Percentiles rank a stretch among this genome's conserved stretches.
These are phyloP conservation scores for Pharmacophagus antenor DNA, from an alignment of 2,888 invertebrate species.

Conservation along the genomic window DNA sequence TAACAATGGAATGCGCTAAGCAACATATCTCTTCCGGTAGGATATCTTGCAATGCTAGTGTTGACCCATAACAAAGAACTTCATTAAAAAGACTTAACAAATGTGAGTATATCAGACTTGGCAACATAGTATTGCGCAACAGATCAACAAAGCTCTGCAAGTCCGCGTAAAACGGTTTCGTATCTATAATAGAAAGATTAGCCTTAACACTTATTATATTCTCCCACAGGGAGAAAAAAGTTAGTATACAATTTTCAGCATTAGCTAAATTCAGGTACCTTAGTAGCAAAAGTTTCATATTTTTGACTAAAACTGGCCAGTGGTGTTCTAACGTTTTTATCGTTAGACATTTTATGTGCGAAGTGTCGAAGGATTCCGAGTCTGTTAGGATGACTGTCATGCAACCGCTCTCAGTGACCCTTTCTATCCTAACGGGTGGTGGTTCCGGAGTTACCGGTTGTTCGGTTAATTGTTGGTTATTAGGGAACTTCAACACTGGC, in stretches of 20 bases:
- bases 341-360: slow-evolving; percentile 91
- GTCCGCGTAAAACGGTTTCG: slow-evolving; percentile 92
- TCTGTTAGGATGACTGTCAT: slow-evolving; percentile 85
- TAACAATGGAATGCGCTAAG: slow-evolving; percentile 91
- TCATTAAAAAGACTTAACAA: slow-evolving; percentile 92
- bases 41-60: slow-evolving; percentile 92
- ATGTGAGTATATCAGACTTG: slow-evolving; percentile 91
- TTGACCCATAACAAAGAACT: slow-evolving; percentile 94
- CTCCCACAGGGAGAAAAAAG: slow-evolving; percentile 93
- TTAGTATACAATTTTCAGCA: slow-evolving; percentile 87
- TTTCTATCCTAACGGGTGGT: slow-evolving; percentile 61
- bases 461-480: slow-evolving; percentile 50
- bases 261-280: slow-evolving; percentile 80
- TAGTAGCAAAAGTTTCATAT: slow-evolving; percentile 82
- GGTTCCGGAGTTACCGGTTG: slow-evolving; percentile 58
- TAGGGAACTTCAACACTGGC: slow-evolving; percentile 64
- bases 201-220: slow-evolving; percentile 94
- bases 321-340: slow-evolving; percentile 91
- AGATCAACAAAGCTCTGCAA: slow-evolving; percentile 89
- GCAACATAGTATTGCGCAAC: slow-evolving; percentile 85
- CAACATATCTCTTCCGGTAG: slow-evolving; percentile 93
- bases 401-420: slow-evolving; percentile 77
- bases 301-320: slow-evolving; percentile 90
- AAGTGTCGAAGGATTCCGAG: slow-evolving; percentile 91
- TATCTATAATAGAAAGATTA: slow-evolving; percentile 93